These are phyloP conservation scores for Gambusia affinis DNA, from an alignment of 2,113 vertebrate species.

Conservation along the genomic window DNA sequence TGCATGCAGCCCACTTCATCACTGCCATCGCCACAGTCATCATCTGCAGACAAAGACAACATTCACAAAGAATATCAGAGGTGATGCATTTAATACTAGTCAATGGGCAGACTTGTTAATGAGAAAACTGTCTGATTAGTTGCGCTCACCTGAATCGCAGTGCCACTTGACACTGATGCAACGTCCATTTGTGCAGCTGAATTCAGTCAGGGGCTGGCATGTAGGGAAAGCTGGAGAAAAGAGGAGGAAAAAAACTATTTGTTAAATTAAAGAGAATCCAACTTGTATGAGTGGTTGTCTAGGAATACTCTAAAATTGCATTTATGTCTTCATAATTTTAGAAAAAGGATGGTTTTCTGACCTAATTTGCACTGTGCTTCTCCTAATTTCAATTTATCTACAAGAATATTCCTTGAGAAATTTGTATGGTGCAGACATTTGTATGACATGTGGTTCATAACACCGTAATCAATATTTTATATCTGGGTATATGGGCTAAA, in stretches of 20 bases:
- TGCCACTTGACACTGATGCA: slow-evolving; percentile 95
- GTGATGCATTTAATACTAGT: background rate
- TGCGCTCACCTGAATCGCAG: slow-evolving; percentile 90
- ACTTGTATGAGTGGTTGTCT: background rate
- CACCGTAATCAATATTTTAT: background rate
- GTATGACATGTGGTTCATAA: background rate
- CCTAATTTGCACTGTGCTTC: background rate
- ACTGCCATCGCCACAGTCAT: slow-evolving; percentile 95
- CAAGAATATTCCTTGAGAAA: background rate
- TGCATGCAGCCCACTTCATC: slow-evolving; percentile 89
- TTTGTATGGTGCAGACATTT: background rate
- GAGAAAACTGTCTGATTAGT: background rate
- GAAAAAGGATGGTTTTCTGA: background rate
- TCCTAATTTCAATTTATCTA: background rate
- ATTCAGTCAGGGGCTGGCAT: slow-evolving; percentile 90
- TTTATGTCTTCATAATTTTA: background rate
- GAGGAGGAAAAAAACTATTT: background rate
- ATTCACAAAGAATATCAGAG: background rate
- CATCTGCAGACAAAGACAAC: slow-evolving; percentile 77
- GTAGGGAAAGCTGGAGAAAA: slow-evolving; percentile 88
- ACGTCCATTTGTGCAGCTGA: slow-evolving; percentile 91
- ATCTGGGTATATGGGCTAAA: background rate
- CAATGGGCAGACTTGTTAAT: background rate
- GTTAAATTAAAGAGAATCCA: background rate
- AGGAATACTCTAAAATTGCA: background rate